Evolutionary conservation across 2,888 invertebrate species (phyloP).

Genomic region (Orthosia cruda): DNA sequence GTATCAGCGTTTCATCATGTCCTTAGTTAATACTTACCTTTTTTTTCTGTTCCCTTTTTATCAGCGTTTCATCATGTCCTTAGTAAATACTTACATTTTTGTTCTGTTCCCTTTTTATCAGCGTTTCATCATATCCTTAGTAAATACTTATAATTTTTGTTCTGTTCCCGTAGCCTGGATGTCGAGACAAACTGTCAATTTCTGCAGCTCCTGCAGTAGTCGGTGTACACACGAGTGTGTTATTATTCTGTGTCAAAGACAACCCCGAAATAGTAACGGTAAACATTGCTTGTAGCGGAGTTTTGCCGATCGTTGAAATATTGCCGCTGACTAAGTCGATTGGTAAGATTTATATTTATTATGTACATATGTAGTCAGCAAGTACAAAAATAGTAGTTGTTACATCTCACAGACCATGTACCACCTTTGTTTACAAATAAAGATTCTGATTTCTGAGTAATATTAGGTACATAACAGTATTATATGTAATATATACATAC

Average conservation of each 20-base stretch:
- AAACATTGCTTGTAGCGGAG: constrained; percentile 89
- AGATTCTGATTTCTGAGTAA: too few species aligned
- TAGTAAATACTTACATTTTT: neutral
- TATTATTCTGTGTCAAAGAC: constrained; percentile 89
- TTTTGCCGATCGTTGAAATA: constrained; percentile 89
- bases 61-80: neutral
- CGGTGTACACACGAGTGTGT: constrained; percentile 78
- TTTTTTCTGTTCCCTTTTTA: constrained; percentile 22
- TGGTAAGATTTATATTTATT: constrained; percentile 73
- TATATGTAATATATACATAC: too few species aligned
- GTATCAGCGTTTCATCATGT: neutral
- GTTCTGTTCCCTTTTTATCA: constrained; percentile 8
- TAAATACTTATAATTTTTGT: neutral
- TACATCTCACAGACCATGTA: too few species aligned
- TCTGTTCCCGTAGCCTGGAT: constrained; percentile 80
- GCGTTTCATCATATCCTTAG: neutral
- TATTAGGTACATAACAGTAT: too few species aligned
- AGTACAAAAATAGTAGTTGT: neutral
- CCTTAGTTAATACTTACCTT: neutral
- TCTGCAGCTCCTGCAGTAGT: constrained; percentile 85
- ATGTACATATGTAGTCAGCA: neutral
- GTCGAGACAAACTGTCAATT: constrained; percentile 81
- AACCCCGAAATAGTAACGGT: constrained; percentile 92
- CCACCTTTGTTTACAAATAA: too few species aligned
- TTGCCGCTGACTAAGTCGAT: constrained; percentile 84